Evolutionary conservation across 1,140 invertebrate genomes (phyloP), one percentile per base, ranked within the genome.

Genomic region (Geopemphigus sp.): DNA sequence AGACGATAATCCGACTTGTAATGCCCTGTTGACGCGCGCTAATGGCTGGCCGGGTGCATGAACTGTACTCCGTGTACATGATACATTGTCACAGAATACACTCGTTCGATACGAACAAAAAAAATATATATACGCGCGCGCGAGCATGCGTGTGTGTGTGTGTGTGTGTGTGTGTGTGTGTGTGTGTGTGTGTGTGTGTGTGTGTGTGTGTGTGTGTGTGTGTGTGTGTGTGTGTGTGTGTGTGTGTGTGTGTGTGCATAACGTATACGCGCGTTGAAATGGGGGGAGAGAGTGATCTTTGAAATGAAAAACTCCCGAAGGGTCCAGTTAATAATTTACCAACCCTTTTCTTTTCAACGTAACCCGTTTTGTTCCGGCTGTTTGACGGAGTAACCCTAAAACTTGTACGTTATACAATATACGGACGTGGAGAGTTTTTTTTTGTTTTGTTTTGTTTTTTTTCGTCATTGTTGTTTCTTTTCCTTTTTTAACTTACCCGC

Each of bases 301-400:
- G 57, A 78, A 78, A 78, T 45, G 54, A 59, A 78, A 61, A 59
- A 78, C 22, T 57, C 57, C 74, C 17, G 5, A 78, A 78, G 74
- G 74, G 74, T 61, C 45, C 74, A 78, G 74, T 78, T 78, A 78
- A 78, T 78, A 78, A 78, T 78, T 78, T 78, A 61, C 74, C 74
- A 78, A 78, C 74, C 74, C 74, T 78, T 78, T 76, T 57, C 57
- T 78, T 78, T 78, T 61, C 74, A 78, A 78, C 63, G 57, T 1
- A 78, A 61, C 74, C 57, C 74, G 74, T 63, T 78, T 78, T 78
- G 57, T 78, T 78, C 74, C 74, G 74, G 74, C 63, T 61, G 74
- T 78, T 63, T 59, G 56, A n/a, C 14, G 57, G 22, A 47, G 57
- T 15, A 47, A 26, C 74, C 74, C 56, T 17, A 78, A 45, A 78